Conservation (phyloP, 2,797 vertebrate species). For the Pseudochirops corinnae region DNA sequence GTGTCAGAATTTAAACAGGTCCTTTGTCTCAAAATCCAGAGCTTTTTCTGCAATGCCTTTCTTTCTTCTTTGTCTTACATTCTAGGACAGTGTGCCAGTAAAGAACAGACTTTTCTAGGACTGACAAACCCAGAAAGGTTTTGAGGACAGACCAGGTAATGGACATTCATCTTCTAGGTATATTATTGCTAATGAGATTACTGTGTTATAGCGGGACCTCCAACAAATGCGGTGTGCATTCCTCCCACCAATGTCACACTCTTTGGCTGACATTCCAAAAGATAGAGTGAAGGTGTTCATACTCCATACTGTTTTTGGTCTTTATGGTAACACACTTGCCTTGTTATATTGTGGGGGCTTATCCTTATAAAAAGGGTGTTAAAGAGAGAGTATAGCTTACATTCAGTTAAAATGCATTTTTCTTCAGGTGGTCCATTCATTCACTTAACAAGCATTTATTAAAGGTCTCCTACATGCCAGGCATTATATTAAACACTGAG, state of each 20-base stretch:
- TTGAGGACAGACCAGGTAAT: background rate
- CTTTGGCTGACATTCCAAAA: background rate
- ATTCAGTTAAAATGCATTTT: background rate
- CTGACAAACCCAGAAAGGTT: background rate
- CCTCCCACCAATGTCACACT: background rate
- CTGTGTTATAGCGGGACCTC: background rate
- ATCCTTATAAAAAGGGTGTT: background rate
- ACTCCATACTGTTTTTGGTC: background rate
- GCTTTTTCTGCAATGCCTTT: background rate
- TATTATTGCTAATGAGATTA: background rate
- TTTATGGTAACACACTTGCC: background rate
- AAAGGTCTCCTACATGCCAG: background rate
- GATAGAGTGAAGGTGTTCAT: background rate
- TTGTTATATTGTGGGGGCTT: background rate
- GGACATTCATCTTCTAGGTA: background rate
- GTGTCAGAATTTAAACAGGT: background rate
- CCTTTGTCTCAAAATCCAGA: background rate
- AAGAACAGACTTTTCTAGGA: background rate
- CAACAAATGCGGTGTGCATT: background rate
- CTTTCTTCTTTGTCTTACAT: background rate
- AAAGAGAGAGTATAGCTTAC: background rate
- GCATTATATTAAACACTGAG: background rate
- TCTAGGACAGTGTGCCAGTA: background rate
- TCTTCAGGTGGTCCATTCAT: background rate
- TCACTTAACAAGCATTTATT: conserved; percentile 11